phyloP scores from a whole-genome alignment of 2,113 vertebrate genomes.

The Python bivittatus region DNA sequence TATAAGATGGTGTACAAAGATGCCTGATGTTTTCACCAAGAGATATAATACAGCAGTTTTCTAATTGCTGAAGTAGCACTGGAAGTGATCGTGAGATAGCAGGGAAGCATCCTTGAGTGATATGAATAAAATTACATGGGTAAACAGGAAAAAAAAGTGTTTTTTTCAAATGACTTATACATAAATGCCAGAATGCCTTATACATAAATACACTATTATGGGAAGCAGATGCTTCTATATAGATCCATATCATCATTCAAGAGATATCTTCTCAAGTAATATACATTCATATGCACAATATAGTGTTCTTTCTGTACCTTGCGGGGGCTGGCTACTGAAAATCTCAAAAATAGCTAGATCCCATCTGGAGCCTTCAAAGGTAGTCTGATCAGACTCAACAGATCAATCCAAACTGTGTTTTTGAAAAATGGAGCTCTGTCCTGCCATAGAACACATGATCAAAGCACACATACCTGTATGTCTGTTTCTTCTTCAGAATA shows the following conservation, averaged over 20 bases:
- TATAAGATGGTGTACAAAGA: neutral
- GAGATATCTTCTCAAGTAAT: neutral
- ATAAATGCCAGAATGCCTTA: neutral
- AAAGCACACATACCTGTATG: neutral
- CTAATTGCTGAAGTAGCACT: neutral
- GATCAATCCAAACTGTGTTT: neutral
- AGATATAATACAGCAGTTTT: neutral
- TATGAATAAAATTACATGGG: neutral
- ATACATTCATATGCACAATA: neutral
- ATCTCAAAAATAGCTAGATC: neutral
- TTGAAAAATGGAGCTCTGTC: neutral
- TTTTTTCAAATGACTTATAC: no score
- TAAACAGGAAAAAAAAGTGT: neutral
- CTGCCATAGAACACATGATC: neutral
- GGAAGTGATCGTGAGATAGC: neutral
- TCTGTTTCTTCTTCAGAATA: neutral
- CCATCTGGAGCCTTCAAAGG: neutral
- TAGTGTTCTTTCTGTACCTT: neutral
- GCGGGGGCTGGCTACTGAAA: neutral
- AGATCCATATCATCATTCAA: neutral
- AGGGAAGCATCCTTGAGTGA: neutral
- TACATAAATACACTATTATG: neutral
- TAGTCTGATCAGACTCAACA: neutral
- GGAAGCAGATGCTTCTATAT: neutral
- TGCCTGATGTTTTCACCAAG: neutral